Percentiles rank a stretch among this genome's conserved stretches.
Evolutionary conservation across 1,140 invertebrate species (phyloP).

Genomic region (Drosophila repletoides): DNA sequence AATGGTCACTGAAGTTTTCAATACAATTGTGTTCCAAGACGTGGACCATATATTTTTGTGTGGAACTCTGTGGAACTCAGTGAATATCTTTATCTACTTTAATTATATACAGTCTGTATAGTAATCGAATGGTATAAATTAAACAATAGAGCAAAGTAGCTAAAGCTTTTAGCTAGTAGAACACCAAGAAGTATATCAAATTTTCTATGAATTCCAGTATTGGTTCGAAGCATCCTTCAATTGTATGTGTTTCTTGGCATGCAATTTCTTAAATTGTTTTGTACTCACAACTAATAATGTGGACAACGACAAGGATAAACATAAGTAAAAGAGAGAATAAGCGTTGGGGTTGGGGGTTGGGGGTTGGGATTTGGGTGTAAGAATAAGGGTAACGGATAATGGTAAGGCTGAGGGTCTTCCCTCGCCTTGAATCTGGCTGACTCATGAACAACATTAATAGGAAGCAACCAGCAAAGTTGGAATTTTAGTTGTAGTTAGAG

Average conservation of each 20-base stretch:
- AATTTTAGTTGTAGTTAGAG: constrained; percentile 24
- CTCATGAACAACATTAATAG: constrained; percentile 35
- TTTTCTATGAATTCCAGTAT: no score
- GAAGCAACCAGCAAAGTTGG: background rate
- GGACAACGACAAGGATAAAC: constrained; percentile 25
- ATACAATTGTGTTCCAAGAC: no score
- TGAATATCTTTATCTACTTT: no score
- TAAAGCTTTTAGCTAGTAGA: no score
- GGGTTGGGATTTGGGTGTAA: background rate
- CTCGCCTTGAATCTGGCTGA: constrained; percentile 11
- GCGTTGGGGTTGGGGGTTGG: background rate
- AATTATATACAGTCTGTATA: no score
- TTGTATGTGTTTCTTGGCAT: constrained; percentile 63
- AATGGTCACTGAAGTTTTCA: no score
- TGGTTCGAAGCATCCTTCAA: no score
- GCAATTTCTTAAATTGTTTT: constrained; percentile 65
- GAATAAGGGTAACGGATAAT: background rate
- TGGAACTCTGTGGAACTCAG: no score
- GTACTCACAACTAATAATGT: constrained; percentile 64
- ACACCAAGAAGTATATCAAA: no score
- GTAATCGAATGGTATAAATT: no score
- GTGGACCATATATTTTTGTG: no score
- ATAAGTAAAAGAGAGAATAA: background rate
- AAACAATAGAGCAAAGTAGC: no score
- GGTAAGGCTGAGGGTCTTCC: background rate